These are phyloP conservation scores for Lepidurus arcticus DNA, from an alignment of 1,140 invertebrate genomes.

Conservation along the genomic window DNA sequence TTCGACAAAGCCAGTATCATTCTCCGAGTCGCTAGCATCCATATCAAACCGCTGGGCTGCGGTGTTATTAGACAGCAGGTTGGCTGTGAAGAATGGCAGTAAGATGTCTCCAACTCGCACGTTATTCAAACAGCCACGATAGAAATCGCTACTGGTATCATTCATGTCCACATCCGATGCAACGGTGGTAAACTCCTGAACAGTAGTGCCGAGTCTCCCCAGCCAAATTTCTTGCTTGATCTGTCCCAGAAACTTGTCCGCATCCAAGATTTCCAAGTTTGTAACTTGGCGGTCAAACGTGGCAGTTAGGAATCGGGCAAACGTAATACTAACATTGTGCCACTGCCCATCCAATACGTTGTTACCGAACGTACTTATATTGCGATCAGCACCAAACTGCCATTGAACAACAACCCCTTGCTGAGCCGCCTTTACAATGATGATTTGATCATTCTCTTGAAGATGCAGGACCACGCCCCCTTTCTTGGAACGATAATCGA, in stretches of 20 bases:
- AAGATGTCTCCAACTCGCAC: constrained; percentile 75
- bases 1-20: constrained; percentile 22
- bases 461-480: constrained; percentile 30
- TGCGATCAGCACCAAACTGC: constrained; percentile 28
- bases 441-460: constrained; percentile 27
- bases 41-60: constrained; percentile 40
- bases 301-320: constrained; percentile 29
- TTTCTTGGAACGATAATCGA: constrained; percentile 35
- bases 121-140: constrained; percentile 85
- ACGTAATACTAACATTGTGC: constrained; percentile 39
- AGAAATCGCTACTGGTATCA: constrained; percentile 39
- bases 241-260: background rate
- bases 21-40: constrained; percentile 34
- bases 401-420: constrained; percentile 31
- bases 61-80: constrained; percentile 42
- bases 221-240: background rate
- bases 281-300: constrained; percentile 21
- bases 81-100: constrained; percentile 73
- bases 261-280: background rate
- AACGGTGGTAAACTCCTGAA: background rate
- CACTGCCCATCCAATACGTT: constrained; percentile 41
- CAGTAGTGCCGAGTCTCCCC: background rate
- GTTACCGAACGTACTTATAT: constrained; percentile 24
- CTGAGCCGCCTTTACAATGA: constrained; percentile 23
- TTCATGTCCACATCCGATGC: constrained; percentile 4